Evolutionary conservation across 2,113 vertebrate genomes (phyloP).

Genomic region (Ascaphus truei): DNA sequence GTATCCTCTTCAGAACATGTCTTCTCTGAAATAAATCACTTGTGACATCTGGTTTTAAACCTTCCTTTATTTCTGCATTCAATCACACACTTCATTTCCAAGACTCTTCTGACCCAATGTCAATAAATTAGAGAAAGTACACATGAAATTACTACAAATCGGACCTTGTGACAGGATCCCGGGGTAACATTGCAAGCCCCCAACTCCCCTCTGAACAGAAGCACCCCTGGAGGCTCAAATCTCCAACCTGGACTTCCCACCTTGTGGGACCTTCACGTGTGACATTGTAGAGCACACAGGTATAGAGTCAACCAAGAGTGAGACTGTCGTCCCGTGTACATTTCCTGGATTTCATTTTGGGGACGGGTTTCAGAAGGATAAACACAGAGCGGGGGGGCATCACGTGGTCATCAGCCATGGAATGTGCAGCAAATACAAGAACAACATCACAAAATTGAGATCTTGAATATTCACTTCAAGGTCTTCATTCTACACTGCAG

Average conservation of each 20-base stretch:
- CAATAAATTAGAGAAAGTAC: slow-evolving; percentile 26
- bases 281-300: neutral
- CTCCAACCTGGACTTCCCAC: neutral
- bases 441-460: neutral
- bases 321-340: neutral
- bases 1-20: too few relatives aligned
- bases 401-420: neutral
- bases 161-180: neutral
- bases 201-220: too few relatives aligned
- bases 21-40: too few relatives aligned
- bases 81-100: slow-evolving; percentile 14
- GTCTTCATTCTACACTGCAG: neutral
- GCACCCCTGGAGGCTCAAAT: neutral
- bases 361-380: neutral
- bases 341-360: neutral
- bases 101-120: slow-evolving; percentile 11
- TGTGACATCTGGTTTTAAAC: neutral
- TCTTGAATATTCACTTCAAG: neutral
- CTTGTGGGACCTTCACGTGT: neutral
- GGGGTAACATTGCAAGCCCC: too few relatives aligned
- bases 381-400: neutral
- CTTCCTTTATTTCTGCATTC: slow-evolving; percentile 9
- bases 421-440: neutral
- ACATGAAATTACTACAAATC: slow-evolving; percentile 10
- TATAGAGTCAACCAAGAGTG: neutral